phyloP scores from a whole-genome alignment of 1,140 invertebrate species.

The Cyclargus thomasi region DNA sequence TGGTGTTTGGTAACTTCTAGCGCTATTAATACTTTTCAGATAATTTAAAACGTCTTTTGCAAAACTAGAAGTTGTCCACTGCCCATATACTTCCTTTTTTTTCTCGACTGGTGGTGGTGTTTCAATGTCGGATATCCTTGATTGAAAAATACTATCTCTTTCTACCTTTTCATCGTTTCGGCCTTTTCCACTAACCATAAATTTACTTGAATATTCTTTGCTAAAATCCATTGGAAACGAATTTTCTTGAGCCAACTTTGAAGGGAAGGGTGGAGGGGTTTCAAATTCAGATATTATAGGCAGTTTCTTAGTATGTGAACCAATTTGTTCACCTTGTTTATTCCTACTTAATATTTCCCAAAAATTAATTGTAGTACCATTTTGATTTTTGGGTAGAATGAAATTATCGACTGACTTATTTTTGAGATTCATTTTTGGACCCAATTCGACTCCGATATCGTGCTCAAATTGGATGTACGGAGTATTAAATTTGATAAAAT shows the following conservation, averaged over 20 bases:
- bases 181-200: conserved; percentile 30
- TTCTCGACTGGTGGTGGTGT: conserved; percentile 37
- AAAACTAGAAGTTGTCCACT: conserved; percentile 58
- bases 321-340: conserved; percentile 18
- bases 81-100: conserved; percentile 47
- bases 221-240: conserved; percentile 21
- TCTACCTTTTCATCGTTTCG: conserved; percentile 15
- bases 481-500: conserved; percentile 39
- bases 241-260: conserved; percentile 24
- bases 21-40: conserved; percentile 51
- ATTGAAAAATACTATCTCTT: background rate
- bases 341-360: background rate
- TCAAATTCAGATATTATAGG: conserved; percentile 45
- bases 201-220: conserved; percentile 18
- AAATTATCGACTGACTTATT: background rate
- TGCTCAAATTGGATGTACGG: conserved; percentile 40
- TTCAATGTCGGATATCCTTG: conserved; percentile 37
- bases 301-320: conserved; percentile 28
- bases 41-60: conserved; percentile 57
- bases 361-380: background rate
- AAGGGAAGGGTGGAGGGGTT: conserved; percentile 46
- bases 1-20: conserved; percentile 42
- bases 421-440: background rate
- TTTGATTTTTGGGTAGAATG: background rate
- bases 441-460: conserved; percentile 35